phyloP scores from a whole-genome alignment of 2,797 vertebrate species.

The Acipenser ruthenus region DNA sequence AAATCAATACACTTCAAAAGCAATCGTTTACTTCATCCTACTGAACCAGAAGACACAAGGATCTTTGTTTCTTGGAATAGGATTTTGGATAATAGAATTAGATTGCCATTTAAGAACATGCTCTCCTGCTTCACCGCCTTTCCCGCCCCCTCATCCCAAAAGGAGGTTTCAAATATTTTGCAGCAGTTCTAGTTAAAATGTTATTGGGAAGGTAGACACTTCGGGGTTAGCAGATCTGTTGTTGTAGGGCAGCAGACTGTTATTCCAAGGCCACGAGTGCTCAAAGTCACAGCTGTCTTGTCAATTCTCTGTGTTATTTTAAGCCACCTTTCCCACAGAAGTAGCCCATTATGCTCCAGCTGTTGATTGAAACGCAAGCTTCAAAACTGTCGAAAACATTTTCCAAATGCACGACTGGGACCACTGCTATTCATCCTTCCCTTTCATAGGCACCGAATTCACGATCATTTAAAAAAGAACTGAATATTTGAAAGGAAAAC shows the following conservation, averaged over 20 bases:
- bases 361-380: not conserved
- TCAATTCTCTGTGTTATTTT: conserved; percentile 65
- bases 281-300: conserved; percentile 61
- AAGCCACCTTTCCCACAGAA: conserved; percentile 29
- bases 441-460: no score
- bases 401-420: no score
- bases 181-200: not conserved
- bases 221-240: conserved; percentile 51
- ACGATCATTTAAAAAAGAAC: no score
- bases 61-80: not conserved
- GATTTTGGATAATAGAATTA: not conserved
- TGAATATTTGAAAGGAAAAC: no score
- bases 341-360: not conserved
- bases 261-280: conserved; percentile 53
- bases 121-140: no score
- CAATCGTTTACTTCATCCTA: no score
- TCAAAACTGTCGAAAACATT: no score
- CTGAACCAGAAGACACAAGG: no score
- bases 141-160: no score
- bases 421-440: no score
- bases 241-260: conserved; percentile 56
- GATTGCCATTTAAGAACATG: no score
- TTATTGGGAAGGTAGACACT: conserved; percentile 15
- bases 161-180: not conserved
- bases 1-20: no score